Evolutionary conservation across 1,140 invertebrate genomes (phyloP).

Genomic region (Mactra quadrangularis): DNA sequence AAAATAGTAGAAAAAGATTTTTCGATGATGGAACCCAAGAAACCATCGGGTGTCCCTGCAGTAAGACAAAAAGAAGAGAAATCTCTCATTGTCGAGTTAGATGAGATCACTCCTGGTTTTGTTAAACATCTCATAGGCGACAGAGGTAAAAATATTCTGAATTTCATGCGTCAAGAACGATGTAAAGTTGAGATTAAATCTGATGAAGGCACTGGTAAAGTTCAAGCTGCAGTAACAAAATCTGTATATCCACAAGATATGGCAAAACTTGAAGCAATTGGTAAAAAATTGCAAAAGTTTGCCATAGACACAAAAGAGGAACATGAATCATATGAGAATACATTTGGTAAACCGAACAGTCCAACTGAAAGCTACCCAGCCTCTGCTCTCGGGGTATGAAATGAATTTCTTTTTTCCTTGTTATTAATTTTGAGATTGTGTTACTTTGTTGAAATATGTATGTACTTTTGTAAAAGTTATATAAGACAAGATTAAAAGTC

Average conservation of each 20-base stretch:
- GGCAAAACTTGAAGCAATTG: neutral
- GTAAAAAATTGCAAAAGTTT: conserved; percentile 7
- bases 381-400: no score
- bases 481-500: no score
- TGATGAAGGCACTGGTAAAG: neutral
- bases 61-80: neutral
- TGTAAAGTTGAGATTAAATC: conserved; percentile 8
- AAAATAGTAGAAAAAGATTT: conserved; percentile 25
- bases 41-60: neutral
- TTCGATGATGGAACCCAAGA: neutral
- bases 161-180: neutral
- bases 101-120: conserved; percentile 4
- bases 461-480: no score
- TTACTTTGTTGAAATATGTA: no score
- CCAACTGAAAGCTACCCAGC: no score
- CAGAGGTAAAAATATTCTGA: conserved; percentile 17
- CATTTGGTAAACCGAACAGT: no score
- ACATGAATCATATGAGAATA: neutral
- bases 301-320: conserved; percentile 19
- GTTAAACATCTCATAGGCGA: conserved; percentile 17
- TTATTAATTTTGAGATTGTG: no score
- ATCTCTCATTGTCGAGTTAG: neutral
- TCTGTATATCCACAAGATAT: neutral
- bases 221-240: conserved; percentile 25
- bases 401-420: no score